These are phyloP conservation scores for Ceyx margarethae DNA, from an alignment of 2,113 vertebrate genomes.

Conservation along the genomic window DNA sequence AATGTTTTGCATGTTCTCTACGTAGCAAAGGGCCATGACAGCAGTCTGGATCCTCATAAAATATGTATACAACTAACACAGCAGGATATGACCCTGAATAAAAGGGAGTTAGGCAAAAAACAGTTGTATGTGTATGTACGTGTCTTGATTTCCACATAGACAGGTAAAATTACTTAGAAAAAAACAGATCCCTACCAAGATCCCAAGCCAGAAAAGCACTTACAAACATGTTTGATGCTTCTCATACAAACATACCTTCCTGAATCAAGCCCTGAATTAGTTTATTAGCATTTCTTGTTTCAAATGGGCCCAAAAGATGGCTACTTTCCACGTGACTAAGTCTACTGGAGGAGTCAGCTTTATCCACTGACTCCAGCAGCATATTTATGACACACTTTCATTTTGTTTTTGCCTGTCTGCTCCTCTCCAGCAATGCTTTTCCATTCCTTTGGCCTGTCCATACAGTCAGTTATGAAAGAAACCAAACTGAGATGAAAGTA, in stretches of 20 bases:
- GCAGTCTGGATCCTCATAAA: neutral
- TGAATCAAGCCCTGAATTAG: neutral
- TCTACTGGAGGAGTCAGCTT: neutral
- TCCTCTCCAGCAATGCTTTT: neutral
- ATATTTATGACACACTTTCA: neutral
- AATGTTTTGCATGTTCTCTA: neutral
- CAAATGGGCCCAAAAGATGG: neutral
- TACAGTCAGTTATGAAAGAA: neutral
- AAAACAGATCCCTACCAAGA: neutral
- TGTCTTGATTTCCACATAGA: neutral
- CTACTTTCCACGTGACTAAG: neutral
- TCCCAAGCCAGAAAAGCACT: neutral
- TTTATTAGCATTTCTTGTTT: neutral
- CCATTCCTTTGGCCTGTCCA: neutral
- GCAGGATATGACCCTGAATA: neutral
- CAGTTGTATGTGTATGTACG: neutral
- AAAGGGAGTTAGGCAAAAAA: neutral
- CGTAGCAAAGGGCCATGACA: neutral
- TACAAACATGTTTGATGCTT: neutral
- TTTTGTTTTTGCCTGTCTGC: neutral
- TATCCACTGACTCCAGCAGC: neutral
- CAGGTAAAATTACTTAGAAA: neutral
- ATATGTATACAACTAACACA: neutral
- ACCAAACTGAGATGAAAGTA: slow-evolving; percentile 13
- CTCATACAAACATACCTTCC: neutral